Evolutionary conservation across 2,888 invertebrate genomes (phyloP).

Genomic region (Iphiclides podalirius): DNA sequence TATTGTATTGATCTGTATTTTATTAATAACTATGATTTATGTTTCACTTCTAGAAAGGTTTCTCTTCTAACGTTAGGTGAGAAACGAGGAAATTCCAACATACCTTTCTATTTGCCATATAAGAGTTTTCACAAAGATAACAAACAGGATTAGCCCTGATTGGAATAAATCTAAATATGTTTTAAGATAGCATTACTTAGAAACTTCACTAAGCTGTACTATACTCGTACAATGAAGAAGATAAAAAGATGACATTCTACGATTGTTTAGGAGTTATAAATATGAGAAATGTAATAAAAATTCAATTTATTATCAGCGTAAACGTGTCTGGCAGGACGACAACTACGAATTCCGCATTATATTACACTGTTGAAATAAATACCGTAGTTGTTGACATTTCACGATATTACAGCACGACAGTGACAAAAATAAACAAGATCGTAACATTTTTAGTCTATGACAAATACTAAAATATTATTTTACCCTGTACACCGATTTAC

Average conservation of each 20-base stretch:
- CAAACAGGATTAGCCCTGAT: conserved; percentile 30
- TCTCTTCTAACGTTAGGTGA: conserved; percentile 25
- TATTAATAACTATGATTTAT: no score
- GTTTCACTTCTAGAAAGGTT: conserved; percentile 21
- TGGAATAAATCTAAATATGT: conserved; percentile 30
- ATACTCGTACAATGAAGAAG: neutral
- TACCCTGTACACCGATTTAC: no score
- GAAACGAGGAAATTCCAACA: conserved; percentile 34
- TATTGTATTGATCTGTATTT: no score
- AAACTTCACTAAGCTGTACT: conserved; percentile 2
- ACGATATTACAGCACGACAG: neutral
- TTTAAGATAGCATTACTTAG: conserved; percentile 1
- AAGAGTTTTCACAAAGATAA: conserved; percentile 34
- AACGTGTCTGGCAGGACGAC: neutral
- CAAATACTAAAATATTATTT: no score
- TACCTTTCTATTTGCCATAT: conserved; percentile 40
- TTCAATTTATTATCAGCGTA: conserved; percentile 12
- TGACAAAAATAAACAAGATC: neutral
- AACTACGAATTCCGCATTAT: neutral
- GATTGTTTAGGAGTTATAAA: neutral
- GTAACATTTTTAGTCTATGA: neutral
- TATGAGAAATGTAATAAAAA: conserved; percentile 10
- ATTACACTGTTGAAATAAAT: conserved; percentile 6
- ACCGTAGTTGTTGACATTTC: conserved; percentile 10
- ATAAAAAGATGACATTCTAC: neutral